Percentiles rank a stretch among this genome's conserved stretches.
Conservation (phyloP, 1,140 invertebrate genomes). For the Megalopta genalis region DNA sequence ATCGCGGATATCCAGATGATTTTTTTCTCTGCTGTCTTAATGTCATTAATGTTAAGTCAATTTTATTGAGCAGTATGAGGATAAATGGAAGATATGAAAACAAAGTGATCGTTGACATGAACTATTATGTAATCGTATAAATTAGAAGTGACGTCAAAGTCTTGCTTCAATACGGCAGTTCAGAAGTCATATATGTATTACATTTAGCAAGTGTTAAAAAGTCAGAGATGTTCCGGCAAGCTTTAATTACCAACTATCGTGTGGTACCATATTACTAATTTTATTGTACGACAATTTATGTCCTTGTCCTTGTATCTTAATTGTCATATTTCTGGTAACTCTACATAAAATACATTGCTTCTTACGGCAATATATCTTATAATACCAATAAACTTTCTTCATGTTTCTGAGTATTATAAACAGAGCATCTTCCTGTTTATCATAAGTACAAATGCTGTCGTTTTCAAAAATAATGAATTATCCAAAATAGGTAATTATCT, state of each 20-base stretch:
- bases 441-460: not conserved
- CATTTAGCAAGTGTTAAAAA: not conserved
- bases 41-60: not conserved
- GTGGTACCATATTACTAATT: not conserved
- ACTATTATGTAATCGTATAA: constrained; percentile 1
- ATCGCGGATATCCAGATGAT: no score
- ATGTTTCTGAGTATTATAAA: not conserved
- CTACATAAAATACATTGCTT: not conserved
- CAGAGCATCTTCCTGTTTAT: not conserved
- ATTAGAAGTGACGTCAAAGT: not conserved
- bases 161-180: not conserved
- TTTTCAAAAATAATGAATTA: no score
- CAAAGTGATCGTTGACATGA: not conserved
- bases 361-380: not conserved
- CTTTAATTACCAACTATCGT: not conserved
- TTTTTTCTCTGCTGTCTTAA: not conserved
- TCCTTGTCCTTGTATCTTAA: not conserved
- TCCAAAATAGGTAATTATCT: not conserved
- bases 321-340: not conserved
- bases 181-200: not conserved
- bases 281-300: not conserved
- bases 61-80: not conserved
- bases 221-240: not conserved
- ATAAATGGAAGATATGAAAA: not conserved
- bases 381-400: not conserved